Conservation (phyloP, 2,888 invertebrate species). For the Phragmatobia fuliginosa region DNA sequence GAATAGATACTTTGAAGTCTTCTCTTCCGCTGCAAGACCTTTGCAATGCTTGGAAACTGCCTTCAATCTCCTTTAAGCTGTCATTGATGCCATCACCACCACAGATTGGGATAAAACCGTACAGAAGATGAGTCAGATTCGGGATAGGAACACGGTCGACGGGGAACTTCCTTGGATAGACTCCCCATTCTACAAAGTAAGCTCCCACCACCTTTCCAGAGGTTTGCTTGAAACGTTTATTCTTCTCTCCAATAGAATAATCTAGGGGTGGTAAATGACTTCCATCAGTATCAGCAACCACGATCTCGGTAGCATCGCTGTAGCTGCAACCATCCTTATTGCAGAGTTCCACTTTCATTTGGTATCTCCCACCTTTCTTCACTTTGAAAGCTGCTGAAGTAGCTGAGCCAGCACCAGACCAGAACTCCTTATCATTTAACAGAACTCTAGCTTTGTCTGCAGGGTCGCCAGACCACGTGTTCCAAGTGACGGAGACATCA, state of each 20-base stretch:
- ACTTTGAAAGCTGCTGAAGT: constrained; percentile 79
- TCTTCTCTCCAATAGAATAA: constrained; percentile 74
- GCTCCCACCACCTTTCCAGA: constrained; percentile 82
- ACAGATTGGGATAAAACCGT: constrained; percentile 83
- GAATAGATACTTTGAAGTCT: constrained; percentile 82
- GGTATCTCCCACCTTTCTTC: constrained; percentile 79
- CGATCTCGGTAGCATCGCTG: constrained; percentile 77
- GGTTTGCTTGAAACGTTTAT: constrained; percentile 81
- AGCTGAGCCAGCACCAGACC: constrained; percentile 71
- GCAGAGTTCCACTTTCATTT: constrained; percentile 79
- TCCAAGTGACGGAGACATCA: constrained; percentile 82
- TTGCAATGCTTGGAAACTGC: constrained; percentile 82
- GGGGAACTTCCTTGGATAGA: constrained; percentile 81
- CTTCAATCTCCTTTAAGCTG: constrained; percentile 83
- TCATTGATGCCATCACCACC: constrained; percentile 84
- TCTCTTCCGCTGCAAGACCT: constrained; percentile 82
- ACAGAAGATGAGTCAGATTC: constrained; percentile 79
- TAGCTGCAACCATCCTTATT: constrained; percentile 78
- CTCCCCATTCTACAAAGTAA: constrained; percentile 84
- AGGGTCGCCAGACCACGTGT: constrained; percentile 80
- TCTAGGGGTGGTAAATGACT: constrained; percentile 80
- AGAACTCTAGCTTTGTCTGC: constrained; percentile 73
- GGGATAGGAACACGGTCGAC: constrained; percentile 79
- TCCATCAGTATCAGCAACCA: constrained; percentile 83
- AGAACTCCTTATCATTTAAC: constrained; percentile 73